Evolutionary conservation across 2,888 invertebrate genomes (phyloP).

Genomic region (Crioceris asparagi): DNA sequence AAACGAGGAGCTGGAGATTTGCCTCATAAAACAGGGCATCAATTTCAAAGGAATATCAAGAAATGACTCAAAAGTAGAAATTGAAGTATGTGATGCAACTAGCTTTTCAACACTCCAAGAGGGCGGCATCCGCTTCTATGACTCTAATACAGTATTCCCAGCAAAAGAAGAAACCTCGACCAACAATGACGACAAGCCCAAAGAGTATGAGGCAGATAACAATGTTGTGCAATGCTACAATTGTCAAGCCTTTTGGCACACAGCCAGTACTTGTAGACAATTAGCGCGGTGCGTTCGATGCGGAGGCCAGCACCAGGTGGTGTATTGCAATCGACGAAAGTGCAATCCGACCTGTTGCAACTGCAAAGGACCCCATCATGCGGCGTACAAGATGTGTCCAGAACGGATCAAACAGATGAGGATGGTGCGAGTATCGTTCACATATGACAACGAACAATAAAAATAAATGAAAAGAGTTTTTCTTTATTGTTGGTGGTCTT

Average conservation of each 20-base stretch:
- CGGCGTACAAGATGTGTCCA: conserved; percentile 41
- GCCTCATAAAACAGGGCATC: conserved; percentile 38
- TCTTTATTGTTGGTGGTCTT: no score
- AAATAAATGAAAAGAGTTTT: no score
- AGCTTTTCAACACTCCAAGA: conserved; percentile 38
- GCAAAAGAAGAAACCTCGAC: conserved; percentile 12
- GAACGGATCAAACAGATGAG: conserved; percentile 39
- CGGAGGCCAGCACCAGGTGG: conserved; percentile 42
- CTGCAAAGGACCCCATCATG: conserved; percentile 44
- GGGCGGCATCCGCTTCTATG: conserved; percentile 42
- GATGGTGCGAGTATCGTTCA: conserved; percentile 24
- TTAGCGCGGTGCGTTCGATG: conserved; percentile 42
- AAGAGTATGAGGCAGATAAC: conserved; percentile 31
- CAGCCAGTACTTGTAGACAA: conserved; percentile 40
- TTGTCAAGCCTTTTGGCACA: conserved; percentile 47
- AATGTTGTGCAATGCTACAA: conserved; percentile 42
- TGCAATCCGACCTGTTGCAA: conserved; percentile 43
- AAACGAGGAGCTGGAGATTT: conserved; percentile 38
- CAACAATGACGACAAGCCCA: conserved; percentile 13
- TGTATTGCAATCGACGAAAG: conserved; percentile 40
- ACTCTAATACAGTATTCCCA: conserved; percentile 36
- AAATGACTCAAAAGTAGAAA: conserved; percentile 25
- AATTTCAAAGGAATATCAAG: conserved; percentile 35
- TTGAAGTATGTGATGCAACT: conserved; percentile 37
- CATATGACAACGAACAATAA: conserved; percentile 3